These are phyloP conservation scores for Morone saxatilis DNA, from an alignment of 2,113 vertebrate genomes.

Conservation along the genomic window DNA sequence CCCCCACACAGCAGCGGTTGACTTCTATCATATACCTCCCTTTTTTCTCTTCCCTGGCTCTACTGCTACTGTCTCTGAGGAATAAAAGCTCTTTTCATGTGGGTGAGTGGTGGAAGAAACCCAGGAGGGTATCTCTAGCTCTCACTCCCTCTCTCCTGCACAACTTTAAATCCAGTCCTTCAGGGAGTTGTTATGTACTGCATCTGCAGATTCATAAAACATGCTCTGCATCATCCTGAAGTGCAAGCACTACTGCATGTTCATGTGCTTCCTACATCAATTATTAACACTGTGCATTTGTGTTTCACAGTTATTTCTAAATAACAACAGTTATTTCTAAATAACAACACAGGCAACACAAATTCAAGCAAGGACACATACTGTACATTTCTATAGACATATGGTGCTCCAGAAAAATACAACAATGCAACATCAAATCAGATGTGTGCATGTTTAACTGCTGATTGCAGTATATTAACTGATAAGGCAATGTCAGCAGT, in stretches of 20 bases:
- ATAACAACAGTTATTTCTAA: neutral
- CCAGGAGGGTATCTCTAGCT: conserved; percentile 15
- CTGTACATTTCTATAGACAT: neutral
- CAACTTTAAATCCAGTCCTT: conserved; percentile 47
- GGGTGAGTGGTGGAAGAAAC: conserved; percentile 47
- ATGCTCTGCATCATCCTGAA: conserved; percentile 30
- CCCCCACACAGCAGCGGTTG: conserved; percentile 33
- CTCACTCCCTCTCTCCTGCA: conserved; percentile 8
- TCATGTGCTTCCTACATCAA: conserved; percentile 14
- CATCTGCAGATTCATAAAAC: conserved; percentile 60
- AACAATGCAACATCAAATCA: neutral
- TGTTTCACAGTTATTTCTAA: conserved; percentile 5
- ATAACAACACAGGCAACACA: neutral
- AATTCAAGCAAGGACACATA: neutral
- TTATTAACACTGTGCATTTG: conserved; percentile 39
- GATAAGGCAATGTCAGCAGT: neutral
- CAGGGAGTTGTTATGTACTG: conserved; percentile 36
- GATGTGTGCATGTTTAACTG: neutral
- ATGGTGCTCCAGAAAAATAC: neutral
- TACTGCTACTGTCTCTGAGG: conserved; percentile 49
- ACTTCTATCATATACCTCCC: conserved; percentile 36
- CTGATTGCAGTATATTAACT: neutral
- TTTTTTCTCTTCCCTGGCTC: conserved; percentile 11
- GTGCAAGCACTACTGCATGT: conserved; percentile 13
- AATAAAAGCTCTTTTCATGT: conserved; percentile 64